Evolutionary conservation across 2,797 vertebrate genomes (phyloP), one percentile per base, ranked within the genome.

Genomic region (Bryconaethiops microstoma): DNA sequence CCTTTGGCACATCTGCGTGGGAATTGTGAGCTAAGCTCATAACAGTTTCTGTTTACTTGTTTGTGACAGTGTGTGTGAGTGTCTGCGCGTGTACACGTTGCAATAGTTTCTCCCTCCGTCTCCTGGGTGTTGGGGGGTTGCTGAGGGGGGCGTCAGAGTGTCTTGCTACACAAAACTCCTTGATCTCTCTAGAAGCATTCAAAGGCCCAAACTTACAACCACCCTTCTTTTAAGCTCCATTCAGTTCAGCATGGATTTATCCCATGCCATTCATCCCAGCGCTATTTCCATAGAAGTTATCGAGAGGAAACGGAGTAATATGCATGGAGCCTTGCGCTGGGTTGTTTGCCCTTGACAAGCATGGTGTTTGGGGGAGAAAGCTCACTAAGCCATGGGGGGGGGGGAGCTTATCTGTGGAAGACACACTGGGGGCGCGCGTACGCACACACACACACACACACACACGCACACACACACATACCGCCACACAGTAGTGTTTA

Each of bases 191-290:
- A 45, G 19, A 85, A 6, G 45, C 64, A 80, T 88, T 90, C 86
- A 87, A 88, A 88, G 82, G 80, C 81, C 80, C 23, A 65, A 78
- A 29, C 52, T 84, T 74, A 78, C 40, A 69, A 69, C 45, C 68
- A 25, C 29, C 48, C 69, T 73, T 83, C 82, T 83, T 87, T 86
- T 55, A 23, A 35, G 23, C 85, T 85, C 86, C 77, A 54, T 88
- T 90, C 83, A 88, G 77, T 88, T 85, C 82, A 72, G 64, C 85
- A 86, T 82, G 87, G 88, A 90, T 88, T 89, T 79, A 85, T 86
- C 68, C 87, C 60, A 54, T 50, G 75, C 83, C 83, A 67, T 84
- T 85, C 79, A 84, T 74, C 84, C 6, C 64, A 74, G 73, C 82
- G 48, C 78, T 78, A 79, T 74, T 82, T 72, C 55, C 21, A 70